Evolutionary conservation across 2,797 vertebrate genomes (phyloP).

Genomic region (Manis javanica): DNA sequence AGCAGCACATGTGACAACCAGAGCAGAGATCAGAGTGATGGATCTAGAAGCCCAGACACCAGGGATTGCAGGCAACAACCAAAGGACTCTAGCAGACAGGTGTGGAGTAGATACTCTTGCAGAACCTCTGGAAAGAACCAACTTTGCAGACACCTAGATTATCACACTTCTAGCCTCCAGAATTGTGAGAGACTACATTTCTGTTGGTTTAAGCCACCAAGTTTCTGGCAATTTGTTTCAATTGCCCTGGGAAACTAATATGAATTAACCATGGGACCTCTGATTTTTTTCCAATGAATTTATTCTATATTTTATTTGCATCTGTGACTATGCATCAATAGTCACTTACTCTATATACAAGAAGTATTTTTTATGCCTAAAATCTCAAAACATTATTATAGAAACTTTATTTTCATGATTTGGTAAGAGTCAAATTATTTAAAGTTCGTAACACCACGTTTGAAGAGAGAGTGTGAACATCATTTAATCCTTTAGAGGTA

Average conservation of each 20-base stretch:
- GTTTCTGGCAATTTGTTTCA: background rate
- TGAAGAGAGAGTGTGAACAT: slow-evolving; percentile 9
- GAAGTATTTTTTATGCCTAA: background rate
- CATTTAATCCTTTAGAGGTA: background rate
- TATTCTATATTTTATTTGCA: background rate
- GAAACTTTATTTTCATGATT: background rate
- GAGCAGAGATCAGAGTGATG: background rate
- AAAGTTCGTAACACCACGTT: background rate
- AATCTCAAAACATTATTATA: background rate
- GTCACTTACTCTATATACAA: background rate
- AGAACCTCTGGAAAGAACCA: background rate
- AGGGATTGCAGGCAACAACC: background rate
- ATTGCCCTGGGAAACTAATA: background rate
- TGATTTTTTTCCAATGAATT: background rate
- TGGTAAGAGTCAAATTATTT: background rate
- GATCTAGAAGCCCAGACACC: background rate
- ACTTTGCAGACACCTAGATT: background rate
- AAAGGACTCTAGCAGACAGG: background rate
- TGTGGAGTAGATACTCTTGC: background rate
- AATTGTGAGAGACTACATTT: background rate
- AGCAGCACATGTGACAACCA: background rate
- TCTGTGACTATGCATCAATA: background rate
- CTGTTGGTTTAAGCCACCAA: background rate
- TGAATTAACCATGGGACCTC: background rate
- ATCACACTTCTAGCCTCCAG: background rate